Evolutionary conservation across 1,140 invertebrate genomes (phyloP).

Genomic region (Glossosoma conforme): DNA sequence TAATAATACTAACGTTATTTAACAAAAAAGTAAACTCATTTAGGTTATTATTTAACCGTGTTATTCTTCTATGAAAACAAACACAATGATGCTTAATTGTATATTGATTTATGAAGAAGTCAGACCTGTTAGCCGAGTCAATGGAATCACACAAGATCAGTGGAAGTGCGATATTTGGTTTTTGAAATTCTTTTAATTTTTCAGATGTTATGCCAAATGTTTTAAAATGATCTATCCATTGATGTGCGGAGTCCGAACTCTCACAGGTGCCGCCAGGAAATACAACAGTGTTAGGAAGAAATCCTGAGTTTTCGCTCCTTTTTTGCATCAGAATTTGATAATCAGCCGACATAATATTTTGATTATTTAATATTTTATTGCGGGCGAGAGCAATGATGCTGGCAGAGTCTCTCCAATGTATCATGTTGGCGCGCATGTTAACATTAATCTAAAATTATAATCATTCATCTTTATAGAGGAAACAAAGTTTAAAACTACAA

Average conservation of each 20-base stretch:
- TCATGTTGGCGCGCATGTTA: slow-evolving; percentile 9
- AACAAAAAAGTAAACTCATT: too few relatives aligned
- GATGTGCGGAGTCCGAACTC: slow-evolving; percentile 58
- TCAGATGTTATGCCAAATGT: slow-evolving; percentile 49
- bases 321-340: slow-evolving; percentile 62
- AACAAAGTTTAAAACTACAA: too few relatives aligned
- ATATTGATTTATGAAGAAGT: too few relatives aligned
- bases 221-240: slow-evolving; percentile 67
- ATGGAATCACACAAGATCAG: slow-evolving; percentile 39
- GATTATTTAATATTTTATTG: slow-evolving; percentile 13
- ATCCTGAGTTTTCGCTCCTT: slow-evolving; percentile 56
- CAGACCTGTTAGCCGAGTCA: too few relatives aligned
- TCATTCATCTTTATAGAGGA: too few relatives aligned
- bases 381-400: slow-evolving; percentile 41
- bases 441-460: too few relatives aligned
- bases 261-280: slow-evolving; percentile 78
- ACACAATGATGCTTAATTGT: too few relatives aligned
- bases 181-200: slow-evolving; percentile 47
- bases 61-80: too few relatives aligned
- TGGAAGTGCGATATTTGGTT: slow-evolving; percentile 37
- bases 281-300: slow-evolving; percentile 69
- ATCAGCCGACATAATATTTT: slow-evolving; percentile 33
- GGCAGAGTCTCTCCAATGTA: slow-evolving; percentile 42
- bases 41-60: too few relatives aligned
- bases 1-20: too few relatives aligned